Evolutionary conservation across 1,140 invertebrate species (phyloP), one percentile per base, ranked within the genome.

Genomic region (Papilio polytes): DNA sequence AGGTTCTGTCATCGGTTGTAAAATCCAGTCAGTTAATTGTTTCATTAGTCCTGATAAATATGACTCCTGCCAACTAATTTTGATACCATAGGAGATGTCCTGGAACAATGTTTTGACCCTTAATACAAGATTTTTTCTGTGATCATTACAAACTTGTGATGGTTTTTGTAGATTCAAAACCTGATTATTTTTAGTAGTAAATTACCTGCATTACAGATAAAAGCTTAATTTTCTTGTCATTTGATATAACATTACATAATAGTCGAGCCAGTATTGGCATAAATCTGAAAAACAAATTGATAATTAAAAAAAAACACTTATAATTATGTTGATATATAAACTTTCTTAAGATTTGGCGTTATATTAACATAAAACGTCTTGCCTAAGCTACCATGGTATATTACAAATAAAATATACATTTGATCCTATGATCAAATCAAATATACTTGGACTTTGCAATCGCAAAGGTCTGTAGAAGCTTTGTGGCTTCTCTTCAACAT

Each of bases 61-160:
- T 2, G 96, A 96, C 84, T 97, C 96, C 88, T 97, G 96, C 96
- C 97, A 97, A 3, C 95, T 96, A 59, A 97, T 96, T 92, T 96
- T 96, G 10, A 97, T 96, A 3, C 96, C 97, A 85, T 97, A 97
- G 18, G 97, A 97, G 80, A 97, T 94, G 84, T 97, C 96, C 95
- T 97, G 80, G 46, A 88, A 90, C 3, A 53, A 36, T 36, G 36
- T 3, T 3, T 36, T 3, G 6, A 36, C 36, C 36, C 3, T 36
- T 36, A 36, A 36, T 36, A 36, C 36, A 36, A 36, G 36, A 26
- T 22, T 44, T 31, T 73, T 73, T 44, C 7, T 26, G 26, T 1
- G 26, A 26, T 26, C 1, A 26, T 26, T 26, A 2, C 2, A 26
- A 26, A 26, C 79, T n/a, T n/a, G n/a, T n/a, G n/a, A n/a, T n/a